Conservation (phyloP, 2,113 vertebrate species). For the Holacanthus passer region DNA sequence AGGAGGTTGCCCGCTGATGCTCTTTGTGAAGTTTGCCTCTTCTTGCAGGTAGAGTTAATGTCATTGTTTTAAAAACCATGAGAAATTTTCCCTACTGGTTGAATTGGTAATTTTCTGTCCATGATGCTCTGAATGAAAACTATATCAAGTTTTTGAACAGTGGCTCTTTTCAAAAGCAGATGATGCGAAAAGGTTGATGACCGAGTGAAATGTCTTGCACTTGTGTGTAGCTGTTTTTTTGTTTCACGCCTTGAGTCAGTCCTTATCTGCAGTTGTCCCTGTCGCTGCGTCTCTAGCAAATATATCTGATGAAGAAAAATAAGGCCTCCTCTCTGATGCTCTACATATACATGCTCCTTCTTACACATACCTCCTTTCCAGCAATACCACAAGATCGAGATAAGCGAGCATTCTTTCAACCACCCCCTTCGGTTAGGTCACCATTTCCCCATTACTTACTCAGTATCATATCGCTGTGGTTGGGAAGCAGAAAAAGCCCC, state of each 20-base stretch:
- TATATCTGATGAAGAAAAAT: slow-evolving; percentile 64
- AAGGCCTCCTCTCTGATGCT: slow-evolving; percentile 54
- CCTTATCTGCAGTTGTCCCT: slow-evolving; percentile 27
- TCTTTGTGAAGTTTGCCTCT: slow-evolving; percentile 33
- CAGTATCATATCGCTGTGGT: slow-evolving; percentile 63
- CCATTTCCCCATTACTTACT: slow-evolving; percentile 64
- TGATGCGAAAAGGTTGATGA: not conserved
- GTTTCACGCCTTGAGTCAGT: slow-evolving; percentile 24
- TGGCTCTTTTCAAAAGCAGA: not conserved
- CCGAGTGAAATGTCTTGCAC: not conserved
- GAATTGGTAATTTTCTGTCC: not conserved
- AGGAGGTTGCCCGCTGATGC: slow-evolving; percentile 7
- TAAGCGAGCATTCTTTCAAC: slow-evolving; percentile 65
- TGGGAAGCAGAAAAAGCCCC: slow-evolving; percentile 63
- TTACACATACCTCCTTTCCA: slow-evolving; percentile 46
- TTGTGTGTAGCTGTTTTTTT: not conserved
- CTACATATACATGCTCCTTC: slow-evolving; percentile 58
- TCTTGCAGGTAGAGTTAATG: slow-evolving; percentile 4
- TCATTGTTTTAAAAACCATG: slow-evolving; percentile 19
- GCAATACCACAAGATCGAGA: slow-evolving; percentile 76
- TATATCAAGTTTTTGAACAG: not conserved
- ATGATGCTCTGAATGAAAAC: not conserved
- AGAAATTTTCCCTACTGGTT: not conserved
- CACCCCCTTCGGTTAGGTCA: slow-evolving; percentile 68
- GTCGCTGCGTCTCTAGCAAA: not conserved